phyloP scores from a whole-genome alignment of 2,113 vertebrate species.

The Thoracochromis brauschi region DNA sequence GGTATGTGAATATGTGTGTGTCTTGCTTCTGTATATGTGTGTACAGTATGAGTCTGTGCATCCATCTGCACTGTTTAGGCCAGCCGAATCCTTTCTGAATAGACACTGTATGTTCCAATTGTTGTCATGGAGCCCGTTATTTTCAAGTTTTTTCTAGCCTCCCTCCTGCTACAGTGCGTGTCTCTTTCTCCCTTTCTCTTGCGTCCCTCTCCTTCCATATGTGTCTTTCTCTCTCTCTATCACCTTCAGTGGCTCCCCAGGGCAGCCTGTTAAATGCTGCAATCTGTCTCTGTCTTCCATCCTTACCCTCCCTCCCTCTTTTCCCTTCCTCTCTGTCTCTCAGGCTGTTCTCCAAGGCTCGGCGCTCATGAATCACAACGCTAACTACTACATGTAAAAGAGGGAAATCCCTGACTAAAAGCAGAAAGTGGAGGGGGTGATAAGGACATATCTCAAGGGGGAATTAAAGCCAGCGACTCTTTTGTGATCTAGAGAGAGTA shows the following conservation, averaged over 20 bases:
- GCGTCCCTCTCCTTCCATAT: constrained; percentile 28
- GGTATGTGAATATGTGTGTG: not conserved
- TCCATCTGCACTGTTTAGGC: constrained; percentile 39
- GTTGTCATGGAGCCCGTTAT: not conserved
- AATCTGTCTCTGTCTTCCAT: constrained; percentile 70
- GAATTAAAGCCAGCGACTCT: constrained; percentile 12
- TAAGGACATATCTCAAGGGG: constrained; percentile 35
- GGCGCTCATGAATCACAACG: constrained; percentile 44
- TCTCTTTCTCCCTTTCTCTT: constrained; percentile 33
- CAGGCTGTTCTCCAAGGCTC: constrained; percentile 18
- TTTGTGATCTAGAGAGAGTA: not conserved
- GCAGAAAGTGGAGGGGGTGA: constrained; percentile 2
- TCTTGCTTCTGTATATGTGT: constrained; percentile 6
- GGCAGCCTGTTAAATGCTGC: constrained; percentile 72
- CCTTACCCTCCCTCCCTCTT: not conserved
- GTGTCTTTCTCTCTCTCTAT: constrained; percentile 50
- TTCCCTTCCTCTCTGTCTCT: constrained; percentile 10
- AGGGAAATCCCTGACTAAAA: constrained; percentile 52
- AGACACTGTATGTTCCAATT: constrained; percentile 26
- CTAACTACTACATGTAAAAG: constrained; percentile 50
- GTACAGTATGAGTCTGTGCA: not conserved
- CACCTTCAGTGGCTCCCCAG: constrained; percentile 69
- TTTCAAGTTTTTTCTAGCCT: not conserved
- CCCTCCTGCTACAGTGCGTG: constrained; percentile 16
- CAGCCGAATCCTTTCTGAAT: constrained; percentile 14